Base-by-base conservation (phyloP, 2,888 invertebrate species). In the Tubulanus polymorphus region DNA sequence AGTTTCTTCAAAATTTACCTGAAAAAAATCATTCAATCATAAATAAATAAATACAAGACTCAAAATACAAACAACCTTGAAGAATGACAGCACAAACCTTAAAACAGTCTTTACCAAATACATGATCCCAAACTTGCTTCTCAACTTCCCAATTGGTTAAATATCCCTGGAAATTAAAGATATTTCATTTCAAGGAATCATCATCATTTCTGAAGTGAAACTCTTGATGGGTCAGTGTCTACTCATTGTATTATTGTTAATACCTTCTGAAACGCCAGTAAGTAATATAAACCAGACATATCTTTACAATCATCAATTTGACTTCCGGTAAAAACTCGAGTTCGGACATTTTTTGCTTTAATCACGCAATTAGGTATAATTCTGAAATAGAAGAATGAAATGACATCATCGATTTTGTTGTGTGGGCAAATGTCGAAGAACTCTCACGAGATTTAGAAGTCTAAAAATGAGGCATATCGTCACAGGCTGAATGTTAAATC, bases 271-370 rank as follows among this genome's bases (percentile, higher is more conserved):
- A 91, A 93, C 0, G 96, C 91, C 53, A 96, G 81, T 53, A 95
- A 87, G 75, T 92, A 99, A 79, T 88, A 99, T 1, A 99, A 81
- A 0, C 95, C 93, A 0, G 96, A 94, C 1, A 92, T 88, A 76
- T 99, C 99, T 27, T 94, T 84, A 74, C 97, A 97, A 66, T 97
- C 96, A 59, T 96, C 91, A 18, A 99, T 88, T 82, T 99, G 96
- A 69, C 89, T 87, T 0, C 90, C 96, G 54, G 99, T 86, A 78
- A 96, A 99, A 0, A 93, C 88, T 45, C 97, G 84, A 10, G 95
- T 86, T 53, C 94, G 83, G 79, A 99, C 97, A 51, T 92, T 93
- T 80, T 96, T 97, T 0, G 95, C 95, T 83, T 99, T 99, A 86
- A 94, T 93, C 28, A 99, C 91, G 72, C 92, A 93, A 80, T 99